These are phyloP conservation scores for Procavia capensis DNA, from an alignment of 2,113 vertebrate species.

Conservation along the genomic window DNA sequence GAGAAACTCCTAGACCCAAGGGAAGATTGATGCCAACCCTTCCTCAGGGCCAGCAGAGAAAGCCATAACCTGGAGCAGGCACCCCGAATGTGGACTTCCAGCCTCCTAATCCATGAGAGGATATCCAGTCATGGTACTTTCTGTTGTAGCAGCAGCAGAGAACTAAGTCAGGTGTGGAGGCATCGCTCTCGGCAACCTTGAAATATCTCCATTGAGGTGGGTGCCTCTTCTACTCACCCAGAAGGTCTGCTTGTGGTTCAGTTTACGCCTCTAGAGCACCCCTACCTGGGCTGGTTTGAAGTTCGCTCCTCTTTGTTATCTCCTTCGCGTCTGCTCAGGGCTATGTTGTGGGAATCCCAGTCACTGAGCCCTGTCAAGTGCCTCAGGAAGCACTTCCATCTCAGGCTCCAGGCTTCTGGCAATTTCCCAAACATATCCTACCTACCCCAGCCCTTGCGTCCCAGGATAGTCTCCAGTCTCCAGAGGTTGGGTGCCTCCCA, in stretches of 20 bases:
- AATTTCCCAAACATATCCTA: not conserved
- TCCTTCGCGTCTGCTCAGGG: not conserved
- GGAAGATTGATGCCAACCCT: too few relatives aligned
- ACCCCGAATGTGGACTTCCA: too few relatives aligned
- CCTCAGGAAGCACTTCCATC: rapidly evolving
- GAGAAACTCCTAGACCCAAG: too few relatives aligned
- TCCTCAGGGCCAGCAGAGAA: too few relatives aligned
- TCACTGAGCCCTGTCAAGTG: not conserved
- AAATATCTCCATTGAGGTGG: not conserved
- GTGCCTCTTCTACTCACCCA: not conserved
- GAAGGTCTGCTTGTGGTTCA: not conserved
- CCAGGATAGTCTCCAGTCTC: not conserved
- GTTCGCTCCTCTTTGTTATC: not conserved
- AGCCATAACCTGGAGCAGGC: too few relatives aligned
- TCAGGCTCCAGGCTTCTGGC: not conserved
- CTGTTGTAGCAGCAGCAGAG: too few relatives aligned
- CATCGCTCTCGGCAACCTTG: rapidly evolving
- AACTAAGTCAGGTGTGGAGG: not conserved
- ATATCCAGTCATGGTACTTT: too few relatives aligned
- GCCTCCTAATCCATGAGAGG: too few relatives aligned
- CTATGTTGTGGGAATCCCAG: not conserved
- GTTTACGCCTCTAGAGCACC: not conserved
- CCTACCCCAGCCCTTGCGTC: not conserved
- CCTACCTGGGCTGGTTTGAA: not conserved
- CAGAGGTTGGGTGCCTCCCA: not conserved